phyloP scores from a whole-genome alignment of 2,113 vertebrate species.

The Ornithorhynchus anatinus region DNA sequence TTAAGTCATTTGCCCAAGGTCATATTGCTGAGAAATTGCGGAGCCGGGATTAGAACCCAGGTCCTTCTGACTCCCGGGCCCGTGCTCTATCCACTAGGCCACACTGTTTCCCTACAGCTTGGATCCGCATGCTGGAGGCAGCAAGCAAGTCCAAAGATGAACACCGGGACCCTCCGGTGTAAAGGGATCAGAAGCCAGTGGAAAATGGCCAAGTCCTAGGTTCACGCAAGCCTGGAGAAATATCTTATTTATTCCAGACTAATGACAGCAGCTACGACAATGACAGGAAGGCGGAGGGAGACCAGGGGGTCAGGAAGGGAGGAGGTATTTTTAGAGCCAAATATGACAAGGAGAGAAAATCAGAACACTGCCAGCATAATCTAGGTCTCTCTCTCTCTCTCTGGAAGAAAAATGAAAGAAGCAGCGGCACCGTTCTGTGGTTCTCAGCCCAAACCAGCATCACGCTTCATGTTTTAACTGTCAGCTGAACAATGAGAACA shows the following conservation, averaged over 20 bases:
- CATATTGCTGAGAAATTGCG: too few relatives aligned
- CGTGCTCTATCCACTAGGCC: too few relatives aligned
- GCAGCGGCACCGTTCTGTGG: constrained; percentile 15
- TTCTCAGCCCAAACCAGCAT: constrained; percentile 33
- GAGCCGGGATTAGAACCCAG: too few relatives aligned
- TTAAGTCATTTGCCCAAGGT: too few relatives aligned
- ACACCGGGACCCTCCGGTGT: not conserved
- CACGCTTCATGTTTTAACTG: constrained; percentile 48
- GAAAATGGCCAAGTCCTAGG: not conserved
- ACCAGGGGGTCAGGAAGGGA: not conserved
- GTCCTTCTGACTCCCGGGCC: too few relatives aligned
- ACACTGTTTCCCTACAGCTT: too few relatives aligned
- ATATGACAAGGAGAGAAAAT: constrained; percentile 24
- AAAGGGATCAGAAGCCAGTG: constrained; percentile 17
- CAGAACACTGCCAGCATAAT: constrained; percentile 4
- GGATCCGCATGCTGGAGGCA: too few relatives aligned
- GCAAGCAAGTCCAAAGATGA: constrained; percentile 1
- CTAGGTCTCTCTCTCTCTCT: too few relatives aligned
- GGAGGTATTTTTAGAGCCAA: constrained; percentile 22
- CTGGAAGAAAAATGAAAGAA: constrained; percentile 44
- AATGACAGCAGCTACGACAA: constrained; percentile 14
- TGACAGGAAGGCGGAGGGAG: not conserved
- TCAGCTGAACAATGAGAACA: constrained; percentile 23
- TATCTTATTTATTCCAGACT: not conserved
- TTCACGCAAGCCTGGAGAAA: not conserved